Percentiles rank a stretch among this genome's conserved stretches.
phyloP scores from a whole-genome alignment of 2,797 vertebrate species.

The Acanthornis magna region DNA sequence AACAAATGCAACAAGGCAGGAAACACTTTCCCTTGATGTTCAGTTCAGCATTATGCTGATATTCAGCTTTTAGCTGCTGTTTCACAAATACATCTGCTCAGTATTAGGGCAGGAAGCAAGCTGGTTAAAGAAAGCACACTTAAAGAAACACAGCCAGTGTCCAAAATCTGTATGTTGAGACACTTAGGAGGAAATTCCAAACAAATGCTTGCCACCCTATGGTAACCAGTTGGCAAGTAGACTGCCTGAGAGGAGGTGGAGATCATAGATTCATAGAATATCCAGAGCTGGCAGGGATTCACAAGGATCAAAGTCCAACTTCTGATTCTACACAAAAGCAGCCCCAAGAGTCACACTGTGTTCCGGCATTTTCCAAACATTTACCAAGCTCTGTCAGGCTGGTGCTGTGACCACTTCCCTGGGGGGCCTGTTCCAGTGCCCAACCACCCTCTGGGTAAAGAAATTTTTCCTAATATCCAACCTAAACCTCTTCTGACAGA shows the following conservation, averaged over 20 bases:
- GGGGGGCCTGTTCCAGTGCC: too few relatives aligned
- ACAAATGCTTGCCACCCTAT: not conserved
- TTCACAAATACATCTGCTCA: not conserved
- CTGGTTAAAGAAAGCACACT: not conserved
- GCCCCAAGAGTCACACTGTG: not conserved
- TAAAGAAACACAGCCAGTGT: not conserved
- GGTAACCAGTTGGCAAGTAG: not conserved
- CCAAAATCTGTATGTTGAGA: not conserved
- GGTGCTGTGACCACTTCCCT: not conserved
- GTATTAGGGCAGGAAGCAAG: not conserved
- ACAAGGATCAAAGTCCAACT: not conserved
- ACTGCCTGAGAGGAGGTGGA: not conserved
- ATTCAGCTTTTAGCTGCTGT: not conserved
- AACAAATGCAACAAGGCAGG: not conserved
- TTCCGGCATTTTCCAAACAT: not conserved
- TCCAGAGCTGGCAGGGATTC: not conserved
- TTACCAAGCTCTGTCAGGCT: not conserved
- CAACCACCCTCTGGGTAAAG: fast-evolving
- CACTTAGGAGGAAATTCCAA: not conserved
- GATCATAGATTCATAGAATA: not conserved
- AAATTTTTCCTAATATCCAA: not conserved
- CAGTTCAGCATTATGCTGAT: not conserved
- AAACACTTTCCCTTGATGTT: not conserved
- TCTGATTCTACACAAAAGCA: not conserved
- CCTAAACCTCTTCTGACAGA: not conserved